Conservation (phyloP, 2,888 invertebrate species). For the Callinectes sapidus region DNA sequence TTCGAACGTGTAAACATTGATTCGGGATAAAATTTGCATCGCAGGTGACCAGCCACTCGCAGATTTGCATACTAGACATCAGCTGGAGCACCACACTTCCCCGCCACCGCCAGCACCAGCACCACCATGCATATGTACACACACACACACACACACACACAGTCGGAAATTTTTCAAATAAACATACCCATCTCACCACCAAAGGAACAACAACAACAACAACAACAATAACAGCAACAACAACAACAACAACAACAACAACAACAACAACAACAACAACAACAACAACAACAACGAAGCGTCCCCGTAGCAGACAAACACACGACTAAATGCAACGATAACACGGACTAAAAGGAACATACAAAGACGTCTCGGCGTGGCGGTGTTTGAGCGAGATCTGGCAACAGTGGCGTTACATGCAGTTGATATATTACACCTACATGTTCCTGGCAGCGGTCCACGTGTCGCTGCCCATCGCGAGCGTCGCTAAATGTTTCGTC, state of each 20-base stretch:
- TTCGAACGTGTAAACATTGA: constrained; percentile 33
- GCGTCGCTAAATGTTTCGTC: constrained; percentile 46
- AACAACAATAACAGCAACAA: too few relatives aligned
- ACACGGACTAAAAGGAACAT: neutral
- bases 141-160: constrained; percentile 17
- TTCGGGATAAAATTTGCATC: constrained; percentile 45
- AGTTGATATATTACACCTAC: constrained; percentile 64
- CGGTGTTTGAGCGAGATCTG: constrained; percentile 46
- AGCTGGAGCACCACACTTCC: constrained; percentile 2
- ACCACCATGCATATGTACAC: neutral
- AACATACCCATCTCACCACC: neutral
- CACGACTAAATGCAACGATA: neutral
- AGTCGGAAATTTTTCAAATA: neutral
- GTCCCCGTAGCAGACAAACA: neutral
- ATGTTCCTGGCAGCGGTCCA: constrained; percentile 53
- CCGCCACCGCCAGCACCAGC: constrained; percentile 22
- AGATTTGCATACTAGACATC: constrained; percentile 32
- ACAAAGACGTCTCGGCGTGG: constrained; percentile 5
- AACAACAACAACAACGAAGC: neutral
- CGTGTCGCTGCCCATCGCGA: constrained; percentile 48
- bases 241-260: neutral
- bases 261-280: neutral
- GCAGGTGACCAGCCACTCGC: constrained; percentile 35
- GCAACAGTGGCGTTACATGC: constrained; percentile 56
- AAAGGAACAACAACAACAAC: neutral